phyloP scores from a whole-genome alignment of 2,888 invertebrate species.

The Selenia dentaria region DNA sequence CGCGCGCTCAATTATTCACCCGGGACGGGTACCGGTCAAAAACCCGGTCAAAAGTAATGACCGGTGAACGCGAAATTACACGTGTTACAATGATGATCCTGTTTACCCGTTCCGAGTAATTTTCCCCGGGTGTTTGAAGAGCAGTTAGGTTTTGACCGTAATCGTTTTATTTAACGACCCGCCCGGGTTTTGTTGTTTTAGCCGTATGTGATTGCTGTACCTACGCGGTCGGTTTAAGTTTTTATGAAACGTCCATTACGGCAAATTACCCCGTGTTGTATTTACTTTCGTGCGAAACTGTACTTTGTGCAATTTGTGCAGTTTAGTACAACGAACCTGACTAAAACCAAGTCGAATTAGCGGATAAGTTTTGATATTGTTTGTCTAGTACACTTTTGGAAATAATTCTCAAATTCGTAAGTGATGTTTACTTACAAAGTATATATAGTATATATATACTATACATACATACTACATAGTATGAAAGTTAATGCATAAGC shows the following conservation, averaged over 20 bases:
- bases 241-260: conserved; percentile 30
- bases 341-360: not conserved
- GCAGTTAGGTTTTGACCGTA: conserved; percentile 65
- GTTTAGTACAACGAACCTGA: not conserved
- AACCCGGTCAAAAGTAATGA: conserved; percentile 72
- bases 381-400: not conserved
- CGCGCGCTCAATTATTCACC: conserved; percentile 75
- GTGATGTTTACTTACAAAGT: too few species aligned
- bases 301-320: conserved; percentile 9
- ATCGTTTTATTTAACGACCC: conserved; percentile 67
- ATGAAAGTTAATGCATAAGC: too few species aligned
- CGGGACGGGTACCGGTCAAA: conserved; percentile 37
- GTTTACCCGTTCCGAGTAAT: conserved; percentile 68
- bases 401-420: too few species aligned
- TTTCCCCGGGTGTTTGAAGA: conserved; percentile 64
- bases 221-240: conserved; percentile 45
- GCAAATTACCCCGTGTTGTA: conserved; percentile 16
- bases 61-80: conserved; percentile 76
- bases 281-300: conserved; percentile 7
- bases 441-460: too few species aligned
- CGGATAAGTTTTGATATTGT: not conserved
- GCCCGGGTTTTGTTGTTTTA: conserved; percentile 37
- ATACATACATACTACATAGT: too few species aligned
- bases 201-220: conserved; percentile 36
- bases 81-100: conserved; percentile 77